These are phyloP conservation scores for Beroe forskalii DNA, from an alignment of 37 sponge, comb jelly and placozoan species.

Conservation along the genomic window DNA sequence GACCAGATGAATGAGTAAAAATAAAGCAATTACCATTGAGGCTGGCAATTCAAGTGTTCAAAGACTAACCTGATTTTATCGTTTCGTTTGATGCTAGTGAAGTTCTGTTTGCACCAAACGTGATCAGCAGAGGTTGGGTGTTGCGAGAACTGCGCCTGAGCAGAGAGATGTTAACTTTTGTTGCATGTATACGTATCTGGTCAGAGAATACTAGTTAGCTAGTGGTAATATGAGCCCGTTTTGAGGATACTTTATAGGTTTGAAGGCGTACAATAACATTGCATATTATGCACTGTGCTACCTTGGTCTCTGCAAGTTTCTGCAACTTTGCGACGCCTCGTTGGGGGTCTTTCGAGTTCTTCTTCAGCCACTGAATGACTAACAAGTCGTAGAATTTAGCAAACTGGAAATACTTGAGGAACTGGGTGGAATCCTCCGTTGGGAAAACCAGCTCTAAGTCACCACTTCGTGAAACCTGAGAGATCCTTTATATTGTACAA, in stretches of 20 bases:
- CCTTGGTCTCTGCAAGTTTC: slow-evolving; percentile 35
- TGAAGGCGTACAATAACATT: no score
- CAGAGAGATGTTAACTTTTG: no score
- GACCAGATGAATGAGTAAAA: no score
- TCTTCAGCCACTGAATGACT: slow-evolving; percentile 30
- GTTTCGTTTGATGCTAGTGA: slow-evolving; percentile 1
- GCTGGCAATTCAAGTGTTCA: no score
- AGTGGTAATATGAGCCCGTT: no score
- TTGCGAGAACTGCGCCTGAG: neutral
- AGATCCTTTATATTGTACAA: neutral
- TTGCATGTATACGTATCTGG: no score
- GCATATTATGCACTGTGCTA: no score
- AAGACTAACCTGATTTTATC: slow-evolving; percentile 41
- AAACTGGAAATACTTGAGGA: slow-evolving; percentile 21
- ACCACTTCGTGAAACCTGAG: slow-evolving; percentile 18
- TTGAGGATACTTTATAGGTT: no score
- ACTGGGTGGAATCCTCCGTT: neutral
- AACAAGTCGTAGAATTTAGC: slow-evolving; percentile 61
- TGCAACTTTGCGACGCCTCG: neutral
- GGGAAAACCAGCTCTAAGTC: slow-evolving; percentile 39
- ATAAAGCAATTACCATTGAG: no score
- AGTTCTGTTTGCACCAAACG: slow-evolving; percentile 36
- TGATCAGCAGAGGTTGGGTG: neutral
- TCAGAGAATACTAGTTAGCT: no score
- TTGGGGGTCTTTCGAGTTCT: slow-evolving; percentile 34